Conservation (phyloP, 2,113 vertebrate genomes). For the Brachypteracias leptosomus region DNA sequence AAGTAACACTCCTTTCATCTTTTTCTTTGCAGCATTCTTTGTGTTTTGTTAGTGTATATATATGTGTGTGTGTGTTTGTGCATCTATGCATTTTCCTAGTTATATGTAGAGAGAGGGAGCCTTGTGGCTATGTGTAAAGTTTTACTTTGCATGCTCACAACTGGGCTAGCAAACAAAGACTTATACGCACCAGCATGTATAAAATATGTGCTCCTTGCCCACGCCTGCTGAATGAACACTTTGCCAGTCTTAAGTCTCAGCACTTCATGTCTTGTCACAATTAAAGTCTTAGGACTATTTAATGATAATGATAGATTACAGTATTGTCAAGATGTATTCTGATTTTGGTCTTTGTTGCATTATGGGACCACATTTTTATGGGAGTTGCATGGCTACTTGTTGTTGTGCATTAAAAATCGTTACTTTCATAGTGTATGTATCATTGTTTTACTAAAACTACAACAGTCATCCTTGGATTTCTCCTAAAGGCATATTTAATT, state of each 20-base stretch:
- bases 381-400: background rate
- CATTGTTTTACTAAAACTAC: background rate
- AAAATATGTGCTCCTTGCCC: slow-evolving; percentile 71
- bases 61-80: background rate
- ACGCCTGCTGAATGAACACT: slow-evolving; percentile 67
- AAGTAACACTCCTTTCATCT: background rate
- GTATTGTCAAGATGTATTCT: slow-evolving; percentile 33
- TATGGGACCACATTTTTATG: background rate
- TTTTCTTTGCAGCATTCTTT: background rate
- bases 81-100: background rate
- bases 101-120: background rate
- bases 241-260: slow-evolving; percentile 31
- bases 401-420: background rate
- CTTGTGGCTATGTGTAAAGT: background rate
- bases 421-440: background rate
- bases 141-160: slow-evolving; percentile 16
- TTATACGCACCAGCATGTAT: slow-evolving; percentile 65
- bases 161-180: slow-evolving; percentile 40
- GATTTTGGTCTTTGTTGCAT: slow-evolving; percentile 37
- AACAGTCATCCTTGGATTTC: background rate
- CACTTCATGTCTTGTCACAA: slow-evolving; percentile 48
- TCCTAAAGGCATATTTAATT: background rate
- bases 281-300: slow-evolving; percentile 73
- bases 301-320: slow-evolving; percentile 45
- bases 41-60: background rate